Base-by-base conservation (phyloP, 2,113 vertebrate species). In the Dasyprocta punctata region DNA sequence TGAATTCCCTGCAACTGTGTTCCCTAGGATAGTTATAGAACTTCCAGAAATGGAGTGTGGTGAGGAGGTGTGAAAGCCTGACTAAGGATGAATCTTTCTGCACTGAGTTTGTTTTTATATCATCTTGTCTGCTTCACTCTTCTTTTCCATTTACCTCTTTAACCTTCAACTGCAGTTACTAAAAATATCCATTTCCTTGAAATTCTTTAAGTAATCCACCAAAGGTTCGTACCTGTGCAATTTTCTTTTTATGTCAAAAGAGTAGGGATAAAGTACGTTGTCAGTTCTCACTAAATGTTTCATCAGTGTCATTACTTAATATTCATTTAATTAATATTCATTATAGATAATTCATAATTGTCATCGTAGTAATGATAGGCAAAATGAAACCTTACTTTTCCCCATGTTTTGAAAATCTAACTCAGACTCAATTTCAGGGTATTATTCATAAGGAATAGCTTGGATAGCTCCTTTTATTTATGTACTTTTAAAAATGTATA, bases 271-370 rank as follows among this genome's bases (percentile, higher is more conserved):
- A 92, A 97, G 95, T 52, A 89, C 94, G 56, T 54, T 96, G 95
- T 97, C 96, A 97, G 97, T 58, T 82, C 88, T 97, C 96, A 96
- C 97, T 98, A 97, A 97, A 98, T 97, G 96, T 98, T 98, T 98
- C 94, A 98, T 98, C 98, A 97, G 26, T 97, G 96, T 97, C 98
- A 98, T 97, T 96, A 96, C 96, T 98, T 98, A 98, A 97, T 98
- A 98, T 97, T 98, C 97, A 98, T 97, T 97, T 98, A 98, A 98
- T 98, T 98, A 98, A 98, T 98, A 98, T 98, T 97, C 98, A 98
- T 98, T 98, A 98, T 96, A 96, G 92, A 94, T 97, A 97, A 98
- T 98, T 98, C 92, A 97, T 98, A 98, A 98, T 98, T 97, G 98
- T 98, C 97, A 97, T 97, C 95, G 91, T 61, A 83, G 90, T 98